Evolutionary conservation across 2,888 invertebrate species (phyloP), one percentile per base, ranked within the genome.

Genomic region (Temnothorax unifasciatus): DNA sequence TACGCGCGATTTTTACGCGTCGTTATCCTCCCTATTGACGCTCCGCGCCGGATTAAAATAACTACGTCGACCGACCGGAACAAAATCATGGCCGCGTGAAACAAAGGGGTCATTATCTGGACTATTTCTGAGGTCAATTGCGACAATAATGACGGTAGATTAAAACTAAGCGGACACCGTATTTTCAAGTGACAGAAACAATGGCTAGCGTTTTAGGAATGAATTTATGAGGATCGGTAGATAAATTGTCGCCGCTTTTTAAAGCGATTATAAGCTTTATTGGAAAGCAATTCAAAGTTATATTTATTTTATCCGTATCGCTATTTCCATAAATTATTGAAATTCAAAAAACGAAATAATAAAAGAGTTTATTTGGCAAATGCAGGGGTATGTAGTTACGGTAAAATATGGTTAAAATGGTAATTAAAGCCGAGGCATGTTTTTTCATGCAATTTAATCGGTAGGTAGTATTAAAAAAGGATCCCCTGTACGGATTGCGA

Each of bases 1-100:
- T 92, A 89, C 88, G 81, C 66, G 61, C 88, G 84, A 92, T 92
- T 92, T 91, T 92, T 87, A 64, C 77, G 54, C 71, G 25, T 83
- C 71, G 71, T 71, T 82, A 79, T 79, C 47, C 64, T 44, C 54
- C 82, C 81, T 57, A 77, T 77, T 82, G 82, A 77, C 79, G 44
- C 29, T 21, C 66, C 38, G 38, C 41, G 64, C 21, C 47, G 82
- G 66, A 66, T 82, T 82, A 81, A 81, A 81, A 59, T 73, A 81
- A 73, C 79, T 34, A 34, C 38, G 50, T 3, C 18, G 50, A 25
- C 64, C 76, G 38, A 52, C n/a, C 29, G 29, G 41, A n/a, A 44
- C 13, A 21, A 54, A 79, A 71, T 79, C 34, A 54, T 13, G 57
- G 18, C 8, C 69, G 54, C 9, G 34, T 21, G 38, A 71, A 73